Evolutionary conservation across 2,797 vertebrate species (phyloP).

Genomic region (Smutsia temminckii): DNA sequence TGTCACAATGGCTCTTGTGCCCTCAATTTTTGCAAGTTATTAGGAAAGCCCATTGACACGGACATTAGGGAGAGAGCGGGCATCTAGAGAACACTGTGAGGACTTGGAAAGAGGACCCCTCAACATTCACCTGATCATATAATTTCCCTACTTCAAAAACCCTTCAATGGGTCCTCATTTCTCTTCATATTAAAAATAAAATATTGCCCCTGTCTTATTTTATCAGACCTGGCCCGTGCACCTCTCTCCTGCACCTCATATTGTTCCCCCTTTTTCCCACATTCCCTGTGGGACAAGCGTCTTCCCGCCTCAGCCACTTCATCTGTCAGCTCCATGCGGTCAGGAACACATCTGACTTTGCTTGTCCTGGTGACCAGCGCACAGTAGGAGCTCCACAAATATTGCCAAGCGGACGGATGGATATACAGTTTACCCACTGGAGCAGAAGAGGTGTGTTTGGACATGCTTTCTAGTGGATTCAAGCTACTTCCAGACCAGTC

Average conservation of each 20-base stretch:
- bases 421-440: neutral
- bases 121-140: neutral
- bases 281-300: neutral
- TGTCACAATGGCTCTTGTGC: rapidly evolving
- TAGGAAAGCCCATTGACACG: neutral
- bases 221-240: too few relatives aligned
- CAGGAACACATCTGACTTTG: neutral
- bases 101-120: neutral
- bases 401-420: neutral
- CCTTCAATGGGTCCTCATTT: neutral
- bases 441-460: neutral
- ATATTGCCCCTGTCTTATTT: neutral
- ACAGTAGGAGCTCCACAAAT: neutral
- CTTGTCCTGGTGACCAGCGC: neutral
- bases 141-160: neutral
- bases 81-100: neutral
- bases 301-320: neutral
- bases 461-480: neutral
- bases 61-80: rapidly evolving
- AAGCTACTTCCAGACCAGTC: neutral
- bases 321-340: neutral
- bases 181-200: neutral
- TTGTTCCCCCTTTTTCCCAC: neutral
- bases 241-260: too few relatives aligned
- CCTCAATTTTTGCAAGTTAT: neutral